Percentiles rank a stretch among this genome's conserved stretches.
These are phyloP conservation scores for Dipodomys stephensi DNA, from an alignment of 2,113 vertebrate genomes.

Conservation along the genomic window DNA sequence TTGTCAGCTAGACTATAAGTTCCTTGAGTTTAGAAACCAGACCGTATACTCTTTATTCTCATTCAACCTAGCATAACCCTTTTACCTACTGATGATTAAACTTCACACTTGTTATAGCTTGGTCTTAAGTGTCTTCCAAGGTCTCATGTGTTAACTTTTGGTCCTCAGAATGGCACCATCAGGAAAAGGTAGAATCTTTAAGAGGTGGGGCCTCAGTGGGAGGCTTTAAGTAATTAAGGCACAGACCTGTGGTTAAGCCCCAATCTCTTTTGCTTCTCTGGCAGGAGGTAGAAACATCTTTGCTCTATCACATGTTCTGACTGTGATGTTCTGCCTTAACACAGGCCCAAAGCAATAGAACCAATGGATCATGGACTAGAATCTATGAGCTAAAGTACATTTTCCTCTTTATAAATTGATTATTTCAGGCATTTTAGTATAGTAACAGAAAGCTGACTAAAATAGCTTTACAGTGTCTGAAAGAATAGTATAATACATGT, in stretches of 20 bases:
- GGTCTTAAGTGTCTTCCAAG: neutral
- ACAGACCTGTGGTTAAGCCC: neutral
- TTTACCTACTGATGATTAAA: neutral
- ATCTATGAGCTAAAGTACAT: neutral
- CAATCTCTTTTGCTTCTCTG: neutral
- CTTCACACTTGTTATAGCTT: neutral
- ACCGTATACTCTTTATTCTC: neutral
- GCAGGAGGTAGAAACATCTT: neutral
- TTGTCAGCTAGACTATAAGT: neutral
- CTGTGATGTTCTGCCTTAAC: neutral
- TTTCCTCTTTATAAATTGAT: neutral
- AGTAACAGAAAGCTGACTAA: neutral
- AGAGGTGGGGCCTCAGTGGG: neutral
- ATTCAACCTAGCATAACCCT: neutral
- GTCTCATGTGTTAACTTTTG: neutral
- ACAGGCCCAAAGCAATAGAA: neutral
- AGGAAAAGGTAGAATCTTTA: neutral
- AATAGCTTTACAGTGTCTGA: neutral
- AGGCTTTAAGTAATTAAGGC: neutral
- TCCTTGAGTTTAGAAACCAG: neutral
- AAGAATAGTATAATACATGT: conserved; percentile 18
- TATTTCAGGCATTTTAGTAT: neutral
- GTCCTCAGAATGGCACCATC: neutral
- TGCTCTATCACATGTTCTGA: neutral
- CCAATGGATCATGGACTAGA: neutral